phyloP scores from a whole-genome alignment of 2,113 vertebrate genomes.

The Salminus brasiliensis region DNA sequence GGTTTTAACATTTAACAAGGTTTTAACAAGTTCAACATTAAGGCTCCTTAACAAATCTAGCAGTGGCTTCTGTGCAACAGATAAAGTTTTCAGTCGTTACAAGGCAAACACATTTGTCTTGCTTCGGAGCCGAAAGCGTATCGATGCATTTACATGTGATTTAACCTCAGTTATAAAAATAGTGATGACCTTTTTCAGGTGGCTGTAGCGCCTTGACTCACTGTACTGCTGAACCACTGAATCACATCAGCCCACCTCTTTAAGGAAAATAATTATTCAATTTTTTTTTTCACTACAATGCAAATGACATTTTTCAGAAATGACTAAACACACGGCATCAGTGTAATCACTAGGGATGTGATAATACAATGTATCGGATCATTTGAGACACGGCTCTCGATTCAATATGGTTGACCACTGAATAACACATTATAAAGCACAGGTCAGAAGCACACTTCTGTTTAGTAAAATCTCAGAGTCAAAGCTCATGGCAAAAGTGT shows the following conservation, averaged over 20 bases:
- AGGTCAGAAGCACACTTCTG: no score
- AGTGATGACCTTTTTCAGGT: neutral
- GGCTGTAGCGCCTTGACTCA: neutral
- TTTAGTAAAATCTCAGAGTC: no score
- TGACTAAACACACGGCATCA: neutral
- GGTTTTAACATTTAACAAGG: no score
- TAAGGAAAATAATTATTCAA: neutral
- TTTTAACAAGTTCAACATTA: no score
- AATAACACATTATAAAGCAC: no score
- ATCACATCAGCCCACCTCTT: neutral
- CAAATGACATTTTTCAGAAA: neutral
- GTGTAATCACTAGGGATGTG: neutral
- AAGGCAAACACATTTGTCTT: neutral
- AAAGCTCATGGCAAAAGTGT: no score
- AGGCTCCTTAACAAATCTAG: no score
- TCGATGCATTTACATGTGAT: neutral
- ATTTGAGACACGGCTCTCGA: no score
- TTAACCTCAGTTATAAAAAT: neutral
- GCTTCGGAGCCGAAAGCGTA: neutral
- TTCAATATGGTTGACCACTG: no score
- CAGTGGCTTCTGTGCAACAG: no score
- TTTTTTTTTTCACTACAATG: neutral
- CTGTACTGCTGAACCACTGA: neutral
- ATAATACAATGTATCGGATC: no score
- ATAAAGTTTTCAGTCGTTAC: neutral